phyloP scores from a whole-genome alignment of 1,140 invertebrate species.

The Bactericera cockerelli region DNA sequence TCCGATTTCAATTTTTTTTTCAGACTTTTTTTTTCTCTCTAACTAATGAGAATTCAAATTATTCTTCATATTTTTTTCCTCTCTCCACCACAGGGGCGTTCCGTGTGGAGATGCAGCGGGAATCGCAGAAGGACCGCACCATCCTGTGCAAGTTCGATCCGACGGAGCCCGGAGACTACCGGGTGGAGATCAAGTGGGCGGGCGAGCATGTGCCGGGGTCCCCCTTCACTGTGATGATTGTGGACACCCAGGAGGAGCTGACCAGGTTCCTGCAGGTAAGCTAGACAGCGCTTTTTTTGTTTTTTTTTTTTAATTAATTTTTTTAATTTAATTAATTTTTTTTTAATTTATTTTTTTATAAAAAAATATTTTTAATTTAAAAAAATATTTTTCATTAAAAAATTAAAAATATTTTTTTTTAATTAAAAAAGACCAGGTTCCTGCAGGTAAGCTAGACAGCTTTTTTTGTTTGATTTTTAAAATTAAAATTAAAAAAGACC shows the following conservation, averaged over 20 bases:
- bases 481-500: too few relatives aligned
- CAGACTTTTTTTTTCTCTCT: too few relatives aligned
- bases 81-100: slow-evolving; percentile 63
- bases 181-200: slow-evolving; percentile 96
- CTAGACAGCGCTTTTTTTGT: neutral
- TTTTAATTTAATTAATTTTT: too few relatives aligned
- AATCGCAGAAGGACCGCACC: slow-evolving; percentile 93
- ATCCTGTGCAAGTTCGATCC: slow-evolving; percentile 96
- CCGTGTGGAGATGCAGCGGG: slow-evolving; percentile 98
- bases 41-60: too few relatives aligned
- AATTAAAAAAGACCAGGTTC: too few relatives aligned
- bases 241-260: slow-evolving; percentile 94
- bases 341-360: neutral
- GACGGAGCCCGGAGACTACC: slow-evolving; percentile 94
- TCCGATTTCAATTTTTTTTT: too few relatives aligned
- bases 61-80: too few relatives aligned
- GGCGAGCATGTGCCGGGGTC: slow-evolving; percentile 92
- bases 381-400: too few relatives aligned
- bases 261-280: slow-evolving; percentile 35
- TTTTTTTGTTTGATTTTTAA: too few relatives aligned
- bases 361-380: neutral
- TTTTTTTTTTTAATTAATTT: neutral
- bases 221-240: slow-evolving; percentile 97
- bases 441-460: too few relatives aligned
- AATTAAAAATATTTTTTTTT: too few relatives aligned